Evolutionary conservation across 2,888 invertebrate species (phyloP), one percentile per base, ranked within the genome.

Genomic region (Tinea semifulvella): DNA sequence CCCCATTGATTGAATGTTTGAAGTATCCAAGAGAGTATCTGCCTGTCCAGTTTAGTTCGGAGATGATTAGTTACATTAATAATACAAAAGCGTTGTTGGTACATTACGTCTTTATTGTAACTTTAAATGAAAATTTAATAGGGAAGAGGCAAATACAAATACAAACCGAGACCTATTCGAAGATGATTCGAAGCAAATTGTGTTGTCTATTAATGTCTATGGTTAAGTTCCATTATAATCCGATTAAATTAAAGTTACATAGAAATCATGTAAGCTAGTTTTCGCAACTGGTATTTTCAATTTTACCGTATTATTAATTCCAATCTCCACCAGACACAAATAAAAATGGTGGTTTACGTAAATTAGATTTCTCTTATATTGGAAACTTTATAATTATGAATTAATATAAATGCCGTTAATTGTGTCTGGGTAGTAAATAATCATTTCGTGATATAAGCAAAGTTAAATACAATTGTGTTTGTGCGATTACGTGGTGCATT

Each of bases 291-390:
- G 2, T 31, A n/a, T 31, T 31, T 31, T 14, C 7, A 31, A n/a
- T n/a, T 13, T 31, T 14, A 22, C 13, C 8, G 42, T 2, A 22
- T 22, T 13, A 42, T 10, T 14, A 11, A 42, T 17, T 39, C 40
- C 40, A 40, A 40, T 40, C 40, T 38, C 38, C 38, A 40, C 22
- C 40, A 40, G 62, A 63, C 65, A 68, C 73, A 68, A 74, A 79
- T 77, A 77, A 80, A 80, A 77, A 80, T 80, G 80, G 80, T 76
- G 80, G 80, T 79, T 22, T 75, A 65, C 56, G 61, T 66, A 61
- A 57, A 63, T 56, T 62, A 60, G 49, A 64, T 69, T 70, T 71
- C 65, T 63, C 61, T 63, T 58, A 45, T 22, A 22, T 22, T 11
- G 20, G 40, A 17, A 17, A 38, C n/a, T 40, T 40, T 22, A 22